phyloP scores from a whole-genome alignment of 2,113 vertebrate species.

The Pelecanus crispus region DNA sequence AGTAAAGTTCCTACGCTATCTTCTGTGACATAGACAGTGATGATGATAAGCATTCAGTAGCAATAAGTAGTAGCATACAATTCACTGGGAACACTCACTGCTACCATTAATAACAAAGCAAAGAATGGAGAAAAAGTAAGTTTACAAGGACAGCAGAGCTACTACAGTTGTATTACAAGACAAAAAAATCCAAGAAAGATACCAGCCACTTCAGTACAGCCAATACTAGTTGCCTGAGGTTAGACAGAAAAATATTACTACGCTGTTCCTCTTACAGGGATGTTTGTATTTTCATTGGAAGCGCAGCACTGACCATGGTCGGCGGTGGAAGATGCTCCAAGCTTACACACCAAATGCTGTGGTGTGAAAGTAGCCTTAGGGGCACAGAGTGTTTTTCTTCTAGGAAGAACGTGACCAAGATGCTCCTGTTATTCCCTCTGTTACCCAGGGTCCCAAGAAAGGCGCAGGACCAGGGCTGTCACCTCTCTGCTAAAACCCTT shows the following conservation, averaged over 20 bases:
- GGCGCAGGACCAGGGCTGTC: not conserved
- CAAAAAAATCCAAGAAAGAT: not conserved
- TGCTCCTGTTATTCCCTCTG: not conserved
- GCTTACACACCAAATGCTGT: not conserved
- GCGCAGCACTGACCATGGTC: not conserved
- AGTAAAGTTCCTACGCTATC: not conserved
- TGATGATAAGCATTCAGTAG: not conserved
- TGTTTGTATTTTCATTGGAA: not conserved
- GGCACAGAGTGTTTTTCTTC: not conserved
- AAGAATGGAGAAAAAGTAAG: not conserved
- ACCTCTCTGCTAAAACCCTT: not conserved
- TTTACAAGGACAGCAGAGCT: not conserved
- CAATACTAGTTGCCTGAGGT: not conserved
- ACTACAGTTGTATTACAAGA: not conserved
- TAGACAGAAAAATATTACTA: not conserved
- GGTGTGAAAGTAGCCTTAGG: not conserved
- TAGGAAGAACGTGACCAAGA: not conserved
- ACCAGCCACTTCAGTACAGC: not conserved
- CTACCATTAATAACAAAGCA: not conserved
- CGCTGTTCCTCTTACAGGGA: rapidly evolving
- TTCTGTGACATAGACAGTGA: not conserved
- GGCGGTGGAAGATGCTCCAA: not conserved
- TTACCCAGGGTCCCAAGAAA: not conserved
- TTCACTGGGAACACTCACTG: not conserved
- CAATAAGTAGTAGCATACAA: not conserved